Percentiles rank a stretch among this genome's conserved stretches.
phyloP scores from a whole-genome alignment of 2,888 invertebrate species.

The Pammene aurita region DNA sequence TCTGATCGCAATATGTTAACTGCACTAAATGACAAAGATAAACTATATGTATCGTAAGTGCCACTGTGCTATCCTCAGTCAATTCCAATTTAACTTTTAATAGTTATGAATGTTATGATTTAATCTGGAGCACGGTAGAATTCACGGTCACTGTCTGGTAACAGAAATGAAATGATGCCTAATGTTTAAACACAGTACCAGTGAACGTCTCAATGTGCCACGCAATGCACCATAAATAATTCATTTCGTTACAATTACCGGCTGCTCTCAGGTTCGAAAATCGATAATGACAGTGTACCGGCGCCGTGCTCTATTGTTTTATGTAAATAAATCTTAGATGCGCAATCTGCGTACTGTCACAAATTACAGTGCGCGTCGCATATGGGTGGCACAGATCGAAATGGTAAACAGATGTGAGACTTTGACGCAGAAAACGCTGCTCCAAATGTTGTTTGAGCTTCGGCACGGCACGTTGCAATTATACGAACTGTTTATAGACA shows the following conservation, averaged over 20 bases:
- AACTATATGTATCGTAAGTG: too few species aligned
- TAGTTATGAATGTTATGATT: too few species aligned
- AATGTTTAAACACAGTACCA: constrained; percentile 2
- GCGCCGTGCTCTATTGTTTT: constrained; percentile 63
- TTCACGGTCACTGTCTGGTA: not conserved
- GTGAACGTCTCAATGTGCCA: constrained; percentile 24
- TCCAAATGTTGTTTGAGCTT: not conserved
- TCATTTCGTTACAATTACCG: constrained; percentile 41
- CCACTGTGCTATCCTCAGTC: too few species aligned
- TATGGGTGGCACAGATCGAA: constrained; percentile 50
- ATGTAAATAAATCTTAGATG: constrained; percentile 75
- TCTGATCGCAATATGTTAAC: too few species aligned
- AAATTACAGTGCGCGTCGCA: constrained; percentile 73
- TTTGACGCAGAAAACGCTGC: constrained; percentile 8
- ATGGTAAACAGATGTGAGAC: constrained; percentile 21
- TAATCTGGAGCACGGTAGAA: too few species aligned
- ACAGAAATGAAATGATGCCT: not conserved
- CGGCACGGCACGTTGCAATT: too few species aligned
- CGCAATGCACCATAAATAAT: constrained; percentile 37
- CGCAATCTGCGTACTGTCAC: constrained; percentile 64
- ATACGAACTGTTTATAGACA: too few species aligned
- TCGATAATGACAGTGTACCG: constrained; percentile 63
- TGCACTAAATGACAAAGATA: too few species aligned
- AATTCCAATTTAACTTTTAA: too few species aligned
- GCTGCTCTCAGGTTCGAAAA: constrained; percentile 48